Base-by-base conservation (phyloP, 2,113 vertebrate genomes). In the Fukomys damarensis region DNA sequence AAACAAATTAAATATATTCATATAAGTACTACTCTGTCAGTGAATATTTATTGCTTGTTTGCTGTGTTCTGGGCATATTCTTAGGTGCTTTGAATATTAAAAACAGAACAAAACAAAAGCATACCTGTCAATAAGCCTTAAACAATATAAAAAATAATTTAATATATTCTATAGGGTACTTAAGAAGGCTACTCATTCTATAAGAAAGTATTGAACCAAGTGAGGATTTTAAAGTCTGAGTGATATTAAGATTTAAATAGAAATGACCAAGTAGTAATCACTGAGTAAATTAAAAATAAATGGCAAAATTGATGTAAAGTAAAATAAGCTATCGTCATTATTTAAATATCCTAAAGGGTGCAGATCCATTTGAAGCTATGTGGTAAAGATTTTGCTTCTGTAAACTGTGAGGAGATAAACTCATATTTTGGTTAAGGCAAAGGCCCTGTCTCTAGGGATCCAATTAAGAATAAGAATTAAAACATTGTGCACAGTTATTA, bases 401-500 rank as follows among this genome's bases (percentile, higher is more conserved):
- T 56, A 38, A 94, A 0, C 3, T 16, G 0, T 35, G 26, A 2
- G 17, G 4, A 68, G 6, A 0, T 58, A 3, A 89, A 6, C 4
- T 24, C 3, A 17, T 0, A 65, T 91, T 94, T 91, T 61, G 26
- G 81, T 43, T 11, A 93, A 89, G 19, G 24, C 2, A 38, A 9
- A 56, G 3, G 14, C 22, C 63, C 0, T 80, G 5, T 72, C 17
- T 80, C 35, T 41, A 0, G 0, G 19, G 1, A 5, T 89, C 0
- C 35, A 16, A 52, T 95, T 94, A 95, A 38, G 68, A 70, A 63
- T 80, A 65, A 10, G 56, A 65, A 85, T 94, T 88, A 84, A 94
- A 97, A 52, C 0, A 41, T 63, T 74, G 74, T 14, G 16, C 13
- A 80, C 19, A 46, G 38, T 70, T 30, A 12, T 46, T 81, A 30